Percentiles rank a stretch among this genome's conserved stretches.
Evolutionary conservation across 2,888 invertebrate genomes (phyloP).

Genomic region (Patella pellucida): DNA sequence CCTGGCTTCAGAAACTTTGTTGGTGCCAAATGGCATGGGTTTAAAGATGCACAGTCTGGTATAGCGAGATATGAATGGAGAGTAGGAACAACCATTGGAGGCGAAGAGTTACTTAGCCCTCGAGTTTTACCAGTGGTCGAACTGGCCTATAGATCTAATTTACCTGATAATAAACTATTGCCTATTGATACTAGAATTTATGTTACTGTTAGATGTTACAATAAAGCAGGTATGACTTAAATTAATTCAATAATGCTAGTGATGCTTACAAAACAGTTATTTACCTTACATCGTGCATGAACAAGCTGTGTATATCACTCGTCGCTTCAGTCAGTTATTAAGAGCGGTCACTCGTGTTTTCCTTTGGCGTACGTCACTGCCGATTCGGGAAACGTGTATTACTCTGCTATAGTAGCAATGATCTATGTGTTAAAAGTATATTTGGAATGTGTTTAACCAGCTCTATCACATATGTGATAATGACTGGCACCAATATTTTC

Average conservation of each 20-base stretch:
- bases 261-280: too few species aligned
- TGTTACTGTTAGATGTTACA: slow-evolving; percentile 38
- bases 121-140: slow-evolving; percentile 30
- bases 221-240: slow-evolving; percentile 38
- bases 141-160: slow-evolving; percentile 21
- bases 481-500: too few species aligned
- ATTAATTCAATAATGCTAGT: not conserved
- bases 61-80: slow-evolving; percentile 44
- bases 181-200: slow-evolving; percentile 35
- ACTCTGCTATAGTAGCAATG: too few species aligned
- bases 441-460: too few species aligned
- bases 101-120: slow-evolving; percentile 32
- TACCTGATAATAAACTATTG: slow-evolving; percentile 18
- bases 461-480: too few species aligned
- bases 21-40: slow-evolving; percentile 45
- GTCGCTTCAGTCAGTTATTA: too few species aligned
- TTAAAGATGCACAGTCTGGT: slow-evolving; percentile 48
- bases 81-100: slow-evolving; percentile 41
- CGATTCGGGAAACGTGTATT: too few species aligned
- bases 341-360: too few species aligned
- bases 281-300: too few species aligned
- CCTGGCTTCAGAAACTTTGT: slow-evolving; percentile 26
- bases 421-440: too few species aligned
- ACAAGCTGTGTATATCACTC: too few species aligned
- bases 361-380: too few species aligned